These are phyloP conservation scores for Hemitrygon akajei DNA, from an alignment of 2,797 vertebrate species.

Conservation along the genomic window DNA sequence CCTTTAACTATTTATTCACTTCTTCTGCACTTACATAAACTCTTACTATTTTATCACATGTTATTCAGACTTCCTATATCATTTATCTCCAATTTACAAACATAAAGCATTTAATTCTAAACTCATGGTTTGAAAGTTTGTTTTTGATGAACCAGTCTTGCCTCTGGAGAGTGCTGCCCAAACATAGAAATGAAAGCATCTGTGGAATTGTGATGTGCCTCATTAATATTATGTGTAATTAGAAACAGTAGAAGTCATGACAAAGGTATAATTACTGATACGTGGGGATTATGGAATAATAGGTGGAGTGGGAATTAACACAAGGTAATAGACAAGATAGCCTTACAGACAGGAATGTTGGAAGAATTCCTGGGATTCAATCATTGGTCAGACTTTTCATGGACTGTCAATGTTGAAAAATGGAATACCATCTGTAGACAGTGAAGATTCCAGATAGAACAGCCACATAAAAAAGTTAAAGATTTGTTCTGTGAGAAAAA, in stretches of 20 bases:
- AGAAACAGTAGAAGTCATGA: background rate
- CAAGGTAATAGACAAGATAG: background rate
- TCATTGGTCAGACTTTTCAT: background rate
- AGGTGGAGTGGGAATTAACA: no score
- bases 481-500: background rate
- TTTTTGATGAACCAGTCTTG: background rate
- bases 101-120: background rate
- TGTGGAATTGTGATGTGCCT: background rate
- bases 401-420: no score
- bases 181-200: background rate
- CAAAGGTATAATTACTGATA: background rate
- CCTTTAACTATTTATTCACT: background rate
- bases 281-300: background rate
- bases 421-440: background rate
- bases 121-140: background rate
- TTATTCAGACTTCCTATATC: background rate
- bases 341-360: background rate
- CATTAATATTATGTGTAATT: background rate
- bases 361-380: background rate
- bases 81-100: background rate
- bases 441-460: background rate
- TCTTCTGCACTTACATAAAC: background rate
- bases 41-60: background rate
- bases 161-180: background rate
- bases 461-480: background rate